Conservation (phyloP, 2,888 invertebrate genomes). For the Acanthosepion pharaonis region DNA sequence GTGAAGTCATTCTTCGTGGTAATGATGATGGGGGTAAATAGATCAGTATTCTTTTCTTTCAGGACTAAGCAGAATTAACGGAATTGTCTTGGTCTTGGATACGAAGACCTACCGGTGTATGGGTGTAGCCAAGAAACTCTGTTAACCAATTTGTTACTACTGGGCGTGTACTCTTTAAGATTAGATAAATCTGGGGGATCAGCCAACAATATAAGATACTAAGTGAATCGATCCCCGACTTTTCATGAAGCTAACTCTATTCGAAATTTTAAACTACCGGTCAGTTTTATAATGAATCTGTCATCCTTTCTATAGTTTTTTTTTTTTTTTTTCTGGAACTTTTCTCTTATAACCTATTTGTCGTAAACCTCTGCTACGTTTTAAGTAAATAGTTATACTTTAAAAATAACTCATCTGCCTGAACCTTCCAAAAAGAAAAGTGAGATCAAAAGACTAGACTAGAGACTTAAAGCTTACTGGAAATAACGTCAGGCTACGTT, state of each 20-base stretch:
- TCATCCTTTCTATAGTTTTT: neutral
- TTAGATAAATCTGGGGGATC: constrained; percentile 33
- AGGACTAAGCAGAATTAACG: neutral
- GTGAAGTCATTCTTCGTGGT: neutral
- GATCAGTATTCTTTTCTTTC: neutral
- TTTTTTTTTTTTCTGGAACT: neutral
- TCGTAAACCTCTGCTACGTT: too few relatives aligned
- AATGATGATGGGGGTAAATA: neutral
- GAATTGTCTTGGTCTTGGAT: too few relatives aligned
- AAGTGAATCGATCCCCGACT: neutral
- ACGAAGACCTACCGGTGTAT: neutral
- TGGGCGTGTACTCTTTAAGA: neutral
- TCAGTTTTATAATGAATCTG: neutral
- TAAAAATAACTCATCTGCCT: too few relatives aligned
- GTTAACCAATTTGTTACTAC: neutral
- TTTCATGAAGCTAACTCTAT: neutral
- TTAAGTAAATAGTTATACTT: too few relatives aligned
- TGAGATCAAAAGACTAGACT: too few relatives aligned
- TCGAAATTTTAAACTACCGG: neutral
- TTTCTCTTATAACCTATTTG: neutral
- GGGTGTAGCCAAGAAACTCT: neutral
- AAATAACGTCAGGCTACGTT: too few relatives aligned
- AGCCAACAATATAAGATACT: neutral
- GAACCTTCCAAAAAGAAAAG: too few relatives aligned
- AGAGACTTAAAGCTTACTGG: too few relatives aligned